Base-by-base conservation (phyloP, 2,888 invertebrate genomes). In the Aspidiotus rigidus region DNA sequence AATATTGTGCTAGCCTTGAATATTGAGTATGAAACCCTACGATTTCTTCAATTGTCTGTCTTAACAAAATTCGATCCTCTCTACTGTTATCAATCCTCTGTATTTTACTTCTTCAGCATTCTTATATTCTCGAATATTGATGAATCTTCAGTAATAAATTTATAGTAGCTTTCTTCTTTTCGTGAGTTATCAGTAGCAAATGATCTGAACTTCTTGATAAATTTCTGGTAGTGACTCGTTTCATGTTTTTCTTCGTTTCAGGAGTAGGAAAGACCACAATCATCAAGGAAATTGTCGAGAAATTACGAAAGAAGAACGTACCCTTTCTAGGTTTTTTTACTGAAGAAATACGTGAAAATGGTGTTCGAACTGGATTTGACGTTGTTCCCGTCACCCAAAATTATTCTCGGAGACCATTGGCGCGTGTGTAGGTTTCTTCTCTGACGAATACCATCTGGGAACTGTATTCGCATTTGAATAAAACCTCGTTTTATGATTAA, bases 321-420 rank as follows among this genome's bases (percentile, higher is more conserved):
- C n/a, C 56, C 7, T 55, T 15, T n/a, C 16, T 16, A 16, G 56
- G 56, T 16, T 55, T 55, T n/a, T 55, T 13, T 17, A 55, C 56
- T 2, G 56, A 55, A 55, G 56, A 55, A 17, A 9, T 55, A 16
- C 56, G 56, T 6, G 56, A 16, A 8, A 55, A 55, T 7, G 56
- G 56, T 7, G 56, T 55, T n/a, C 56, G 56, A 8, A 15, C 16
- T 55, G 56, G 56, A 16, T 55, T 55, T n/a, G 56, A 55, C n/a
- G n/a, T 55, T n/a, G 56, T 55, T 17, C 28, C 28, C 5, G 17
- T n/a, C n/a, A 2, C 7, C 1, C 15, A 55, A 9, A 9, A 9
- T n/a, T 15, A 55, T 13, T 3, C n/a, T 8, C 15, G n/a, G 17
- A 16, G n/a, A 16, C 56, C 56, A 13, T n/a, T 55, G 56, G 56